phyloP scores from a whole-genome alignment of 2,888 invertebrate genomes.

The Protophormia terraenovae region DNA sequence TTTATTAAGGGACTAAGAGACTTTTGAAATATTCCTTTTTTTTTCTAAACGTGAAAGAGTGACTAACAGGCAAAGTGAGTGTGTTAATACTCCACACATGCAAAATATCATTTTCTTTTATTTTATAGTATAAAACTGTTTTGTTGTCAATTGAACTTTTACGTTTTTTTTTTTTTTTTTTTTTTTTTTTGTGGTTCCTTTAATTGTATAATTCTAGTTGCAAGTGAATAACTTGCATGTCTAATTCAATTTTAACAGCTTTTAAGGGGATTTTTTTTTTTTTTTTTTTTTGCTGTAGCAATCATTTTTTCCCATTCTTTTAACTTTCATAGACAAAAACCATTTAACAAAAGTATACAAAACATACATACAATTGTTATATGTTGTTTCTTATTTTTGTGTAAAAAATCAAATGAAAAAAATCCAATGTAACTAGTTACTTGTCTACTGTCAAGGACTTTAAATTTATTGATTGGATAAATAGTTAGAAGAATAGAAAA shows the following conservation, averaged over 20 bases:
- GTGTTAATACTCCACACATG: background rate
- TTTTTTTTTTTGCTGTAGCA: background rate
- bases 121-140: background rate
- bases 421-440: background rate
- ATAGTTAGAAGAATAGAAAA: background rate
- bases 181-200: background rate
- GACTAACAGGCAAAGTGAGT: background rate
- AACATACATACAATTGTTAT: constrained; percentile 23
- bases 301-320: background rate
- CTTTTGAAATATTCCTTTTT: no score
- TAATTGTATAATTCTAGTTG: constrained; percentile 15
- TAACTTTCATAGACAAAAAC: background rate
- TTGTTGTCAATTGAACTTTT: constrained; percentile 6
- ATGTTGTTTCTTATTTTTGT: constrained; percentile 22
- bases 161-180: background rate
- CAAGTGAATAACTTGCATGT: constrained; percentile 60
- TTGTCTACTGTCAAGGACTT: constrained; percentile 44
- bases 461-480: constrained; percentile 46
- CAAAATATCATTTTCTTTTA: background rate
- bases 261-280: constrained; percentile 52
- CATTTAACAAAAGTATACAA: background rate
- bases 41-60: background rate
- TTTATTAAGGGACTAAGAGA: no score
- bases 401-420: background rate
- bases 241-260: constrained; percentile 65